Evolutionary conservation across 1,140 invertebrate species (phyloP).

Genomic region (Triops longicaudatus): DNA sequence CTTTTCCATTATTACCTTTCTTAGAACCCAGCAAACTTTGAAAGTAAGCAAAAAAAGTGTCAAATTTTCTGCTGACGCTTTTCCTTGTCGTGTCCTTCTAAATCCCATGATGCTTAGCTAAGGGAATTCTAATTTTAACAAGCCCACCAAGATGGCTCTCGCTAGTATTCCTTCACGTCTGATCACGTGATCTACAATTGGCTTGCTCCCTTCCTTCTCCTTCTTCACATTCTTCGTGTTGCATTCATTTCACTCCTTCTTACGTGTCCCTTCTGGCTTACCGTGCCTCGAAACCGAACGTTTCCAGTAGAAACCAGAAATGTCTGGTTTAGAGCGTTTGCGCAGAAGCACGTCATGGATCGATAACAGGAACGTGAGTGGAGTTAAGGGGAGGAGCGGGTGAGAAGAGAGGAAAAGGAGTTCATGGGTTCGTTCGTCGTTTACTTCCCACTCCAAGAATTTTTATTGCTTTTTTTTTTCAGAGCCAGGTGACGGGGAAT

Average conservation of each 20-base stretch:
- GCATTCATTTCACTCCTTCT: background rate
- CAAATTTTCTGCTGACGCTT: too few species aligned
- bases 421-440: too few species aligned
- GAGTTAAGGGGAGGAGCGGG: background rate
- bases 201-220: background rate
- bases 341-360: background rate
- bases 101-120: too few species aligned
- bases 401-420: background rate
- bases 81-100: too few species aligned
- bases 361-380: background rate
- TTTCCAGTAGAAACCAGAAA: conserved; percentile 15
- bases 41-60: too few species aligned
- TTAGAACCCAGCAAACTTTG: too few species aligned
- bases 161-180: background rate
- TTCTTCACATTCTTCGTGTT: background rate
- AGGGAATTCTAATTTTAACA: too few species aligned
- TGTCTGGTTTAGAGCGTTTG: background rate
- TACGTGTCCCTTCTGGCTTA: background rate
- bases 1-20: too few species aligned
- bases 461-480: too few species aligned
- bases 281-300: background rate
- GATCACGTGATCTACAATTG: background rate
- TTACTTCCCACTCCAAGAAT: too few species aligned
- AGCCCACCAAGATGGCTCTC: too few species aligned
- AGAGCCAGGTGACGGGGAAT: too few species aligned